A percentile compares a stretch with the other conserved stretches of the same genome.
phyloP scores from a whole-genome alignment of 2,888 invertebrate genomes.

The Archaeoteleia sp. region DNA sequence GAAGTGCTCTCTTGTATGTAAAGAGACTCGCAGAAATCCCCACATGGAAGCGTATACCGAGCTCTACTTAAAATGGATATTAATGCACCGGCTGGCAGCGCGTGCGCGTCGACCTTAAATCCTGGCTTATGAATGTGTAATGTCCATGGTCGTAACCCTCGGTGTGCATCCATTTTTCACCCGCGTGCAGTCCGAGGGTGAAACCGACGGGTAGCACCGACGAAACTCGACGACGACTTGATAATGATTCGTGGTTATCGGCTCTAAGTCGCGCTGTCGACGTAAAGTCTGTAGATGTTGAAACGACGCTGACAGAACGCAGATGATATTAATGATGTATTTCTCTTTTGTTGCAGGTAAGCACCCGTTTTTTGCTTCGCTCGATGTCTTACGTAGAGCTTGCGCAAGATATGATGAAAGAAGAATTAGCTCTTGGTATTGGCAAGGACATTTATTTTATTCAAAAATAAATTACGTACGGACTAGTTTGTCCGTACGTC shows the following conservation, averaged over 20 bases:
- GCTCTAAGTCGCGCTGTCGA: no score
- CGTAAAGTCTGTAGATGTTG: no score
- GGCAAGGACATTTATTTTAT: no score
- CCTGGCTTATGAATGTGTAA: conserved; percentile 67
- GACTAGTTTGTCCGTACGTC: no score
- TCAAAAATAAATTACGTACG: no score
- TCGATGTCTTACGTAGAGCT: no score
- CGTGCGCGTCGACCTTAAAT: conserved; percentile 65
- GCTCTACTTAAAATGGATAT: conserved; percentile 65
- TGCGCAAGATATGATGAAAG: no score
- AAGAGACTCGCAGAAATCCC: conserved; percentile 43
- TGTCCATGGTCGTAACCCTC: conserved; percentile 57
- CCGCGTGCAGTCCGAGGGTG: conserved; percentile 5
- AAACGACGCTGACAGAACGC: no score
- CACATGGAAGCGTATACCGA: conserved; percentile 40
- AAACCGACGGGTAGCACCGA: not conserved
- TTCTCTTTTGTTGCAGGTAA: not conserved
- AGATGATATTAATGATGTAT: no score
- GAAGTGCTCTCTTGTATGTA: conserved; percentile 45
- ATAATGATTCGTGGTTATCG: not conserved
- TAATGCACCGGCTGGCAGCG: conserved; percentile 61
- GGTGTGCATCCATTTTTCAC: conserved; percentile 36
- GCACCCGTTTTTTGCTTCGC: not conserved
- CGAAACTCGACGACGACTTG: not conserved
- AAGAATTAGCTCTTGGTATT: no score